Conservation (phyloP, 2,888 invertebrate species). For the Euclidia mi region DNA sequence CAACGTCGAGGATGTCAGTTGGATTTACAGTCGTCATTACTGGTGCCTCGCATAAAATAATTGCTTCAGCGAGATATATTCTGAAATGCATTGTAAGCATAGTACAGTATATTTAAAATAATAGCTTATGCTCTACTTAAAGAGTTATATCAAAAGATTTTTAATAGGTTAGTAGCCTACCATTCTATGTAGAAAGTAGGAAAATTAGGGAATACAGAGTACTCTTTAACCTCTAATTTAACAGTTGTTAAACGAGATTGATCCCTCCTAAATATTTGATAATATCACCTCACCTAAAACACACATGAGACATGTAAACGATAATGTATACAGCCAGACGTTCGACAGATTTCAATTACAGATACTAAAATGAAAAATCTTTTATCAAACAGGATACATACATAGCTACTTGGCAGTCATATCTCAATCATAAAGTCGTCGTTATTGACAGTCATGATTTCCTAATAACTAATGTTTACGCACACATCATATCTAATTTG, state of each 20-base stretch:
- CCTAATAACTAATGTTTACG: conserved; percentile 49
- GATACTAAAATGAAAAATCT: conserved; percentile 8
- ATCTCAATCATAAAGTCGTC: conserved; percentile 46
- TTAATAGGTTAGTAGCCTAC: too few species aligned
- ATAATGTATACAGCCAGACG: neutral
- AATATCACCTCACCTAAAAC: neutral
- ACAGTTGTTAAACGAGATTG: neutral
- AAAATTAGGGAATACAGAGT: too few species aligned
- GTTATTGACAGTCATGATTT: conserved; percentile 37
- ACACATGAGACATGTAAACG: neutral
- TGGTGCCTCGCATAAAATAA: too few species aligned
- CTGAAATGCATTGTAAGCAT: too few species aligned
- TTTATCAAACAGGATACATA: conserved; percentile 16
- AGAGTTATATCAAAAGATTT: too few species aligned
- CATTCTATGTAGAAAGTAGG: too few species aligned
- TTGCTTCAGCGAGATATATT: too few species aligned
- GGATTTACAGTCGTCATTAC: too few species aligned
- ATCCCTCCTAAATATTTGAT: neutral
- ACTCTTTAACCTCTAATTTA: neutral
- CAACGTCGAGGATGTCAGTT: too few species aligned
- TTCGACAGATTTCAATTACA: neutral
- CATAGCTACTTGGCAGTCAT: conserved; percentile 15
- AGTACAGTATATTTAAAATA: too few species aligned
- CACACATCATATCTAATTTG: conserved; percentile 30
- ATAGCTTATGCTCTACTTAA: too few species aligned